Conservation (phyloP, 2,113 vertebrate genomes). For the Lutjanus erythropterus region DNA sequence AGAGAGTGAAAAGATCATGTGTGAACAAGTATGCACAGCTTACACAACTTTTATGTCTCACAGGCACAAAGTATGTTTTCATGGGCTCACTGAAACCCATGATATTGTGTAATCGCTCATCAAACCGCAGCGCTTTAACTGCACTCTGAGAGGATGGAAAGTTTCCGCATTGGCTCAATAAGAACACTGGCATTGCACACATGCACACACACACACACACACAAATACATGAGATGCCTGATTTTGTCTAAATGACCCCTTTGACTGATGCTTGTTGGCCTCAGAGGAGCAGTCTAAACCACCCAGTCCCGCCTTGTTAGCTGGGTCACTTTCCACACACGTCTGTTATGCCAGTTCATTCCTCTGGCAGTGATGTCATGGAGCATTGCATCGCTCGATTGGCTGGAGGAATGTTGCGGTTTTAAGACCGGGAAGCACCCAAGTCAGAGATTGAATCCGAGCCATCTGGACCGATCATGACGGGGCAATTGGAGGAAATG, state of each 20-base stretch:
- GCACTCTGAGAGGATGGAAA: slow-evolving; percentile 46
- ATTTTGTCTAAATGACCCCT: slow-evolving; percentile 40
- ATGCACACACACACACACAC: slow-evolving; percentile 6
- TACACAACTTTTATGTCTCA: slow-evolving; percentile 34
- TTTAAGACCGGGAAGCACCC: slow-evolving; percentile 61
- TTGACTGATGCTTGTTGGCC: slow-evolving; percentile 50
- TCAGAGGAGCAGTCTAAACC: slow-evolving; percentile 47
- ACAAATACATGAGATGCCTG: not conserved
- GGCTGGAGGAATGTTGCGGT: slow-evolving; percentile 81
- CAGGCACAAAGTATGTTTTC: slow-evolving; percentile 46
- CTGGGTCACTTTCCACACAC: slow-evolving; percentile 73
- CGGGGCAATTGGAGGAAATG: slow-evolving; percentile 44
- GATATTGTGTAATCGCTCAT: slow-evolving; percentile 58
- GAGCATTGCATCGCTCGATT: slow-evolving; percentile 67
- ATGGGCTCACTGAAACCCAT: slow-evolving; percentile 28
- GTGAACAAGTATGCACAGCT: slow-evolving; percentile 22
- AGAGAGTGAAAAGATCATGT: slow-evolving; percentile 6
- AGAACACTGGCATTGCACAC: slow-evolving; percentile 25
- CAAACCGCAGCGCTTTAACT: slow-evolving; percentile 52
- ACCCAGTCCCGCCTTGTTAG: slow-evolving; percentile 66
- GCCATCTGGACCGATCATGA: slow-evolving; percentile 51
- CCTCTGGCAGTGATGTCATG: slow-evolving; percentile 83
- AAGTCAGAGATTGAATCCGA: slow-evolving; percentile 35
- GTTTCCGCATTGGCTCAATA: slow-evolving; percentile 42
- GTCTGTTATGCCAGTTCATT: slow-evolving; percentile 78